Conservation (phyloP, 2,113 vertebrate species). For the Laterallus jamaicensis region DNA sequence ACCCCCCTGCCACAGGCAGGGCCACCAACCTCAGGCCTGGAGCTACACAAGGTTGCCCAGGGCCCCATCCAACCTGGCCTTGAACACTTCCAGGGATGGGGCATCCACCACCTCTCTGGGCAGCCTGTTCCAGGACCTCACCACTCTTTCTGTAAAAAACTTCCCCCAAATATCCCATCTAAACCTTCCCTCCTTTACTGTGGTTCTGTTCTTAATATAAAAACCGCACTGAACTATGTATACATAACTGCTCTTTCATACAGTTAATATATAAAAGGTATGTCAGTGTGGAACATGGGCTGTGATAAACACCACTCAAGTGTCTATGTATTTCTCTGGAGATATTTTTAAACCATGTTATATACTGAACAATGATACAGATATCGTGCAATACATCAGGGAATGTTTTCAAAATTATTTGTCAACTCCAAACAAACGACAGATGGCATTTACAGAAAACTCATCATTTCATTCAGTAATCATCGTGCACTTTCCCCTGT, state of each 20-base stretch:
- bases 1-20: too few relatives aligned
- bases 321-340: conserved; percentile 40
- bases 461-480: conserved; percentile 15
- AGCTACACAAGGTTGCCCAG: too few relatives aligned
- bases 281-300: conserved; percentile 54
- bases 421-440: background rate
- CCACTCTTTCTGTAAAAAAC: too few relatives aligned
- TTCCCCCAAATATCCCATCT: too few relatives aligned
- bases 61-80: too few relatives aligned
- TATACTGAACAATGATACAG: conserved; percentile 28
- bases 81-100: too few relatives aligned
- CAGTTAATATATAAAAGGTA: background rate
- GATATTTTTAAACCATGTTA: conserved; percentile 35
- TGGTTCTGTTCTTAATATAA: background rate
- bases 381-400: conserved; percentile 35
- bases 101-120: too few relatives aligned
- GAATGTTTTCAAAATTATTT: conserved; percentile 37
- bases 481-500: background rate
- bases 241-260: conserved; percentile 10
- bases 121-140: too few relatives aligned
- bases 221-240: conserved; percentile 1
- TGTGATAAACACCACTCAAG: conserved; percentile 60
- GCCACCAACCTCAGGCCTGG: too few relatives aligned
- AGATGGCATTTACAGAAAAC: conserved; percentile 26
- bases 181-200: too few relatives aligned